Conservation (phyloP, 2,797 vertebrate genomes). For the Rhabdomys pumilio region DNA sequence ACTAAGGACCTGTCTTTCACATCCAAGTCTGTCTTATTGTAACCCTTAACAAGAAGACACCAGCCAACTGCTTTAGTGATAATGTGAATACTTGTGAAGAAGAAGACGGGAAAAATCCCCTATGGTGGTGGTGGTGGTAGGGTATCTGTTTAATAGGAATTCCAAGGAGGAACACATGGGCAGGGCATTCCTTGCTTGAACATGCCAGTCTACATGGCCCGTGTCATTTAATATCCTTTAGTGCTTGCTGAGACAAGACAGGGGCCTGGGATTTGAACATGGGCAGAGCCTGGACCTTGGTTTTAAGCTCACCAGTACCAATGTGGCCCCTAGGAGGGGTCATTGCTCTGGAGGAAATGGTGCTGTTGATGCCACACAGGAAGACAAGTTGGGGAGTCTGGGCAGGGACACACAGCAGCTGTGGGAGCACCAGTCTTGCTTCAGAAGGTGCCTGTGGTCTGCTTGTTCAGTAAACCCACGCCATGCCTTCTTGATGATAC, state of each 20-base stretch:
- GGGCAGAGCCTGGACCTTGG: not conserved
- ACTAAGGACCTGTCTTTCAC: no score
- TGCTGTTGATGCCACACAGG: accelerated
- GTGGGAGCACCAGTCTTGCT: not conserved
- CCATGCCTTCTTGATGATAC: not conserved
- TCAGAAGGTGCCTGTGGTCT: not conserved
- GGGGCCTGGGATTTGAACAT: accelerated
- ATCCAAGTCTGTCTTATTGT: not conserved
- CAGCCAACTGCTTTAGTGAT: not conserved
- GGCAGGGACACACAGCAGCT: not conserved
- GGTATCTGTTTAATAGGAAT: not conserved
- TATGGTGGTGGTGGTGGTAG: not conserved
- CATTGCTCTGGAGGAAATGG: accelerated
- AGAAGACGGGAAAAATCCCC: not conserved
- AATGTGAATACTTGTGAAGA: not conserved
- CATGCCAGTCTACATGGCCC: no score
- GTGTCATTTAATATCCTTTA: not conserved
- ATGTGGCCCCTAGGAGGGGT: not conserved
- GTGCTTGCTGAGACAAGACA: not conserved
- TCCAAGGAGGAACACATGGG: not conserved
- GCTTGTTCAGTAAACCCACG: not conserved
- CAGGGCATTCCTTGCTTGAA: not conserved
- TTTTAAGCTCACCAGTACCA: not conserved
- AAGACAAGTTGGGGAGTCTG: accelerated
- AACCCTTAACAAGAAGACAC: accelerated